Evolutionary conservation across 2,113 vertebrate species (phyloP).

Genomic region (Pollachius pollachius): DNA sequence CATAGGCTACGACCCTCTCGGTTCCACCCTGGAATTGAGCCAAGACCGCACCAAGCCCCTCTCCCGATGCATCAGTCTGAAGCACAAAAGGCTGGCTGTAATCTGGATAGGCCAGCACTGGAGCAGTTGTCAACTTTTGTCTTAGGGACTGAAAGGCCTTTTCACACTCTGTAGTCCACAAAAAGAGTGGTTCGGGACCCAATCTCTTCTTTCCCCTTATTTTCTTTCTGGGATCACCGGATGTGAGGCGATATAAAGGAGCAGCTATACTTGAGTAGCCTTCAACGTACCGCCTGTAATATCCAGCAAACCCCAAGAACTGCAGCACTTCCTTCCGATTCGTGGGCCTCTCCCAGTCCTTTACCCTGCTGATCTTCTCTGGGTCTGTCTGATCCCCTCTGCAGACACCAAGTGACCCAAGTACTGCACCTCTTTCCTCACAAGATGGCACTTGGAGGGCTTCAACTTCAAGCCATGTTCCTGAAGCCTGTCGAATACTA

Average conservation of each 20-base stretch:
- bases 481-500: constrained; percentile 2
- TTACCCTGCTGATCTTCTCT: neutral
- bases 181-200: neutral
- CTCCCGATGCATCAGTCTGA: too few relatives aligned
- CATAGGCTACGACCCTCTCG: constrained; percentile 2
- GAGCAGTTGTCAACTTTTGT: too few relatives aligned
- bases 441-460: neutral
- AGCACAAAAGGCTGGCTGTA: too few relatives aligned
- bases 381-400: constrained; percentile 1
- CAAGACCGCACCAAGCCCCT: too few relatives aligned
- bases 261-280: neutral
- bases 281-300: constrained; percentile 7
- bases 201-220: neutral
- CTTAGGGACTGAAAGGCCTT: neutral
- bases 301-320: constrained; percentile 17
- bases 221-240: constrained; percentile 4
- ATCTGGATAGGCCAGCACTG: too few relatives aligned
- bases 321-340: neutral
- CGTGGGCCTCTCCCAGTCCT: constrained; percentile 1
- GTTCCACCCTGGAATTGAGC: too few relatives aligned
- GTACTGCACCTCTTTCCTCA: constrained; percentile 14
- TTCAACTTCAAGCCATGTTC: constrained; percentile 19
- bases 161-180: constrained; percentile 3
- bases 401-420: constrained; percentile 9
- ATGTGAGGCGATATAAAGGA: constrained; percentile 1